Conservation (phyloP, 2,797 vertebrate genomes). For the Hybognathus amarus region DNA sequence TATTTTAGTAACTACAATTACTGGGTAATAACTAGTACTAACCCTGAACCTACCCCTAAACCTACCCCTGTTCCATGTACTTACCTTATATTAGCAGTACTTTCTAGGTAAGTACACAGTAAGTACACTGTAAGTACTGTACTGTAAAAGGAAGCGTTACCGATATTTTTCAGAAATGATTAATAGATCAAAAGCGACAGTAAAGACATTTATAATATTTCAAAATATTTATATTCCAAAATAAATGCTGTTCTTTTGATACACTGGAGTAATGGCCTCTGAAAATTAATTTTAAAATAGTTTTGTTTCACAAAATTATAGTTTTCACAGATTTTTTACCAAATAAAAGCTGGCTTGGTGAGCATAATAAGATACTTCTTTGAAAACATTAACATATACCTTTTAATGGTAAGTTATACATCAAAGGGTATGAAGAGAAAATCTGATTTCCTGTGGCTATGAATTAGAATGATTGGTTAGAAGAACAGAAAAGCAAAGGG, state of each 20-base stretch:
- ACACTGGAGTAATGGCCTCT: not conserved
- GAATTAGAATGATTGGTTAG: not conserved
- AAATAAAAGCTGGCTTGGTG: not conserved
- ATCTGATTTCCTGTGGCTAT: not conserved
- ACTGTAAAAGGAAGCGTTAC: too few species aligned
- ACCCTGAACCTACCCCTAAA: too few species aligned
- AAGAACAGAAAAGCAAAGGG: conserved; percentile 3
- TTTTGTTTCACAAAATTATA: not conserved
- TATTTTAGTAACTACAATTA: too few species aligned
- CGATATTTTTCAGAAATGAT: not conserved
- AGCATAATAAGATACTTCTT: not conserved
- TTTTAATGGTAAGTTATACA: not conserved
- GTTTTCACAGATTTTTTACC: not conserved
- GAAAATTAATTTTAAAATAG: not conserved
- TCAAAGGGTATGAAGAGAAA: not conserved
- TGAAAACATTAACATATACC: not conserved
- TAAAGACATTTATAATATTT: not conserved
- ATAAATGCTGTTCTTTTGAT: not conserved
- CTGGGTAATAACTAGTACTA: too few species aligned
- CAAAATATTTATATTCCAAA: not conserved
- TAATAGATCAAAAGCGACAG: not conserved
- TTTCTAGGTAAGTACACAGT: too few species aligned
- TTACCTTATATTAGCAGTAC: too few species aligned
- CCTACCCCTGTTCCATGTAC: too few species aligned
- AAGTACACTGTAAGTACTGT: too few species aligned